A percentile compares a stretch with the other conserved stretches of the same genome.
These are phyloP conservation scores for Asteroscopus sphinx DNA, from an alignment of 2,888 invertebrate genomes.

Conservation along the genomic window DNA sequence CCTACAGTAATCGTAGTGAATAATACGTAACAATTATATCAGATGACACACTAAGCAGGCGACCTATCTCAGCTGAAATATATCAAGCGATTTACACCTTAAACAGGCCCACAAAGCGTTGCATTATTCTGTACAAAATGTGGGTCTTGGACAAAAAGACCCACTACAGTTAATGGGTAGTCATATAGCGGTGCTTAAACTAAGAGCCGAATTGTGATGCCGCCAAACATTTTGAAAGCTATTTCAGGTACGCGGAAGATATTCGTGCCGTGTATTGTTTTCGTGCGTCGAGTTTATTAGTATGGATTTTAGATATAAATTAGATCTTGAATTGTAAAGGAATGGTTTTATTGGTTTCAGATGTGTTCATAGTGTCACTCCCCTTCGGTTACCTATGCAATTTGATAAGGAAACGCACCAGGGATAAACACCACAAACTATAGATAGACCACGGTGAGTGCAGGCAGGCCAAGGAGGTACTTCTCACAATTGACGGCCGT, in stretches of 20 bases:
- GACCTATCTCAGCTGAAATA: constrained; percentile 52
- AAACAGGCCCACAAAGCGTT: constrained; percentile 67
- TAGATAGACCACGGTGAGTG: no score
- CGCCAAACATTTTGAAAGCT: constrained; percentile 50
- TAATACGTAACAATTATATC: constrained; percentile 56
- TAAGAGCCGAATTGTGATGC: constrained; percentile 69
- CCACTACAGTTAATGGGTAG: constrained; percentile 70
- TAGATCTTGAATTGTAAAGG: background rate
- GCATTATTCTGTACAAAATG: constrained; percentile 71
- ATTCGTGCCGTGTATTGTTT: constrained; percentile 11
- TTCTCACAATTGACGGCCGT: no score
- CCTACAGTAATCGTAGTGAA: constrained; percentile 47
- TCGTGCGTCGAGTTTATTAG: background rate
- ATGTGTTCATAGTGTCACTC: no score
- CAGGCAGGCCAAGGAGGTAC: no score
- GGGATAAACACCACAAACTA: no score
- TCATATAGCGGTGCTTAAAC: constrained; percentile 71
- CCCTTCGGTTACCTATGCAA: no score
- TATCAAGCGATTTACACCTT: constrained; percentile 69
- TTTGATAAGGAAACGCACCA: no score
- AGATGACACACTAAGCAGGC: constrained; percentile 33
- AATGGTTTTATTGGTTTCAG: background rate
- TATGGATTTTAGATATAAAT: background rate
- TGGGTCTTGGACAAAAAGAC: constrained; percentile 69
- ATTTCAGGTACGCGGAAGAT: constrained; percentile 46